Conservation (phyloP, 2,797 vertebrate genomes). For the Sternarchorhynchus goeldii region DNA sequence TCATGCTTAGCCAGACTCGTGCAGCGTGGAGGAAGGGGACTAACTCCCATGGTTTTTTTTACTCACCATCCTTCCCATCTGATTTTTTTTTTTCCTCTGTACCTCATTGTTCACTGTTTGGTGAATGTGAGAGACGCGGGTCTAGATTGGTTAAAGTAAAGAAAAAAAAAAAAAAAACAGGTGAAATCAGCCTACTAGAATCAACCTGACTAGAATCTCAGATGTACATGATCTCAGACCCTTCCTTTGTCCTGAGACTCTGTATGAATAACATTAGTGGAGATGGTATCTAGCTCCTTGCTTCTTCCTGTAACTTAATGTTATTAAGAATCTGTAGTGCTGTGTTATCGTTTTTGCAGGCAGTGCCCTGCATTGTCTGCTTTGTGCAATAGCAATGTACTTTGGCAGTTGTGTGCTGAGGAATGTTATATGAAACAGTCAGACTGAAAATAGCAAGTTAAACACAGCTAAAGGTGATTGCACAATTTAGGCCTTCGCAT, state of each 20-base stretch:
- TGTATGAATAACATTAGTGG: background rate
- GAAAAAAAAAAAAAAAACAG: background rate
- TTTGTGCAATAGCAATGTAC: constrained; percentile 60
- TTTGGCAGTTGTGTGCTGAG: constrained; percentile 67
- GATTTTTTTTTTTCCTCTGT: background rate
- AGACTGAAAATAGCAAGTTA: constrained; percentile 11
- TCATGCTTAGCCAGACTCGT: constrained; percentile 25
- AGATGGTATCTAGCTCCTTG: background rate
- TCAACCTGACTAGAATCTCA: background rate
- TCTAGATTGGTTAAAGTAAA: background rate
- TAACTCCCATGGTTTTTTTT: constrained; percentile 5
- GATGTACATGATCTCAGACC: background rate
- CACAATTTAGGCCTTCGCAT: constrained; percentile 26
- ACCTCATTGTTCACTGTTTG: too few relatives aligned
- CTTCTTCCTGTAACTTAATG: background rate
- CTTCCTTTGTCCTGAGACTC: background rate
- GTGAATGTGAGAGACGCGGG: too few relatives aligned
- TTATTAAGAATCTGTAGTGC: background rate
- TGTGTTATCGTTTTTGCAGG: background rate
- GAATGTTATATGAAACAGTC: constrained; percentile 12
- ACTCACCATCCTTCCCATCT: constrained; percentile 22
- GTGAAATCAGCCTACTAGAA: background rate
- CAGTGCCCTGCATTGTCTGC: background rate
- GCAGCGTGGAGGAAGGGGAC: constrained; percentile 7
- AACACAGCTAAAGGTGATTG: constrained; percentile 22